Base-by-base conservation (phyloP, 2,888 invertebrate genomes). In the Drosophila merina region DNA sequence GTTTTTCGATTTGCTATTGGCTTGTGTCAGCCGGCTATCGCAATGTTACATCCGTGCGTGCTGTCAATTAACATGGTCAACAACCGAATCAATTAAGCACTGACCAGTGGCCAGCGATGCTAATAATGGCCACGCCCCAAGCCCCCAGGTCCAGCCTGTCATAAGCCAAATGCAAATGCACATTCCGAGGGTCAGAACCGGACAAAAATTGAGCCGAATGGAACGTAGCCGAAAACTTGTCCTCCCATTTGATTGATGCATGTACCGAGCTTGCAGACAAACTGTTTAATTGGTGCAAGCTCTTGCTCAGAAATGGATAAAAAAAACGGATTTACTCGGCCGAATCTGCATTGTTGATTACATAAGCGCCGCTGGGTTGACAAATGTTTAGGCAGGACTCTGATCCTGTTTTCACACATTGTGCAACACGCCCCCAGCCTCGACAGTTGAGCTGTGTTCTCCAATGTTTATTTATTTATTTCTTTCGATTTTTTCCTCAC, bases 361-460 rank as follows among this genome's bases (percentile, higher is more conserved):
- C 70, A 82, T 83, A 83, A 85, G 74, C 69, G 79, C 62, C 73
- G 68, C 79, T 76, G 64, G 56, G 77, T 85, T 82, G 82, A 85
- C 82, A 82, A 82, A 85, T 85, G 79, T 76, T 76, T 79, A 72
- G 72, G 76, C 82, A 83, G 82, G 82, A 83, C 76, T 79, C 74
- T 85, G 82, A 77, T 83, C 82, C 82, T 83, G 82, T 83, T 83
- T 85, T 82, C 85, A 77, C 85, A 83, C 85, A 77, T 83, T 85
- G 85, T 85, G 82, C 82, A 82, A 85, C 79, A 85, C 76, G 70
- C 75, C 72, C 36, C 60, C 55, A 51, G 45, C 60, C 25, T 9
- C 60, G 60, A 60, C 50, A 63, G 60, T 59, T 59, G 44, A 50
- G 44, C 44, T n/a, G 28, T 26, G 42, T 49, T 58, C 45, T 30